Evolutionary conservation across 2,113 vertebrate species (phyloP).

Genomic region (Clupea harengus): DNA sequence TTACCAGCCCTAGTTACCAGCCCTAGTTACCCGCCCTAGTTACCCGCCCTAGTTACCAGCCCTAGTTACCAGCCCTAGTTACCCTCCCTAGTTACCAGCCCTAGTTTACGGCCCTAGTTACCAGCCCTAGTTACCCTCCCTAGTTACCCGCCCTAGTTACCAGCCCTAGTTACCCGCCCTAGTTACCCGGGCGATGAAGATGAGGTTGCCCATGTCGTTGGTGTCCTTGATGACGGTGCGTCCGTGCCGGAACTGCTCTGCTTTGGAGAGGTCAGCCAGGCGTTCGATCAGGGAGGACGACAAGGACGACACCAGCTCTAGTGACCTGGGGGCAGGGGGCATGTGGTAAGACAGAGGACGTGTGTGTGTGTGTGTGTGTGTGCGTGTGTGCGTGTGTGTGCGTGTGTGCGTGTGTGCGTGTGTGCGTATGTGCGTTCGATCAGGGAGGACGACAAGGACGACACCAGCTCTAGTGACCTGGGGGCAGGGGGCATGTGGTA

Average conservation of each 20-base stretch:
- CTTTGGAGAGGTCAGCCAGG: constrained; percentile 60
- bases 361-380: too few relatives aligned
- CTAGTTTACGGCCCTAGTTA: constrained; percentile 64
- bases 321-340: background rate
- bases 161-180: constrained; percentile 24
- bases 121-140: constrained; percentile 61
- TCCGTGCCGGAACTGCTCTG: constrained; percentile 57
- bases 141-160: constrained; percentile 65
- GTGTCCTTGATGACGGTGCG: constrained; percentile 60
- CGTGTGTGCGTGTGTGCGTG: too few relatives aligned
- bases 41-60: too few relatives aligned
- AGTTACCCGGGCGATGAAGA: constrained; percentile 63
- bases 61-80: too few relatives aligned
- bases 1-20: constrained; percentile 65
- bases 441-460: constrained; percentile 28
- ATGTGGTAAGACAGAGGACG: too few relatives aligned
- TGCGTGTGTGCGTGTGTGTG: too few relatives aligned
- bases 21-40: background rate
- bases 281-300: constrained; percentile 52
- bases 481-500: background rate
- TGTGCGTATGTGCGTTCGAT: too few relatives aligned
- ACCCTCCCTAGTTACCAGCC: constrained; percentile 55
- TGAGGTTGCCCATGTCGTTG: constrained; percentile 52
- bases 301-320: background rate
- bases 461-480: background rate